Evolutionary conservation across 2,113 vertebrate genomes (phyloP).

Genomic region (Corapipo altera): DNA sequence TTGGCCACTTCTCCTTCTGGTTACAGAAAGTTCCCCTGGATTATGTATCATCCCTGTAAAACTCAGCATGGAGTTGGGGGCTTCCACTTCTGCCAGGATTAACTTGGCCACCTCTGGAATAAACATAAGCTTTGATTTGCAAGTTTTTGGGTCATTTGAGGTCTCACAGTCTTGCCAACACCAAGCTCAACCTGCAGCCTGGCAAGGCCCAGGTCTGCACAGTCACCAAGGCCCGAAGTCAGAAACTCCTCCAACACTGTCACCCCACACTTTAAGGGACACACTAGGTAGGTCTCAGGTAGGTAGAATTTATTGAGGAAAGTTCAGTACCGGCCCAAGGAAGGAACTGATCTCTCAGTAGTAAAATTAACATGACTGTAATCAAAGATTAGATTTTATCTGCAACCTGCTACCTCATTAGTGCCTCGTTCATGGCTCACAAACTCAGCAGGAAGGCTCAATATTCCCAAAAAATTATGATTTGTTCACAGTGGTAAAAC

Average conservation of each 20-base stretch:
- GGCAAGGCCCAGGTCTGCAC: background rate
- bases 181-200: background rate
- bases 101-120: background rate
- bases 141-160: rapidly evolving
- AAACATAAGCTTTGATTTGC: background rate
- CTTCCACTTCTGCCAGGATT: background rate
- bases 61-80: background rate
- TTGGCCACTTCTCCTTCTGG: background rate
- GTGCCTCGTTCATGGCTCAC: conserved; percentile 4
- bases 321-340: background rate
- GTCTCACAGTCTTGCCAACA: background rate
- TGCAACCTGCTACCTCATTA: background rate
- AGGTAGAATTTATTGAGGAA: conserved; percentile 30
- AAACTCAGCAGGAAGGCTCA: conserved; percentile 31
- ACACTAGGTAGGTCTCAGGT: background rate
- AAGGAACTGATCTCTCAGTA: background rate
- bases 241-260: background rate
- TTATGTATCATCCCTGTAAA: background rate
- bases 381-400: background rate
- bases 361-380: background rate
- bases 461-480: background rate
- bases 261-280: background rate
- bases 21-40: background rate
- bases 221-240: background rate
- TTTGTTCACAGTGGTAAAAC: background rate